Percentiles rank a stretch among this genome's conserved stretches.
Conservation (phyloP, 2,797 vertebrate genomes). For the Cyclopterus lumpus region DNA sequence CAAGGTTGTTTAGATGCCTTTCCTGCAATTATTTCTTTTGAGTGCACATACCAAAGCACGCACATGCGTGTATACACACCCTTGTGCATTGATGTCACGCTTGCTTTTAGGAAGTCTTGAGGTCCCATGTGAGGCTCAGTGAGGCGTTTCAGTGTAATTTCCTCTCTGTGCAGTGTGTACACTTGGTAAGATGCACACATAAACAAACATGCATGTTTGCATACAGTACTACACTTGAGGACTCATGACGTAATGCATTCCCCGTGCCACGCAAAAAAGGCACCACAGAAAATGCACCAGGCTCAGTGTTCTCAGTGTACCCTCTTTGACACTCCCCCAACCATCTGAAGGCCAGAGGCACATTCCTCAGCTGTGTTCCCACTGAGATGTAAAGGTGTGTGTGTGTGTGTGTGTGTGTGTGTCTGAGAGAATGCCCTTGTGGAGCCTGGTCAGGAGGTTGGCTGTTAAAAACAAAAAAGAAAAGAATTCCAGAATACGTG, state of each 20-base stretch:
- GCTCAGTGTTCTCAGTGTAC: not conserved
- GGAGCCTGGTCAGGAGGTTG: slow-evolving; percentile 9
- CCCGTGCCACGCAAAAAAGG: not conserved
- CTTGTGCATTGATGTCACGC: slow-evolving; percentile 10
- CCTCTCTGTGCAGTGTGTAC: slow-evolving; percentile 31
- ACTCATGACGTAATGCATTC: slow-evolving; percentile 46
- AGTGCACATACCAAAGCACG: not conserved
- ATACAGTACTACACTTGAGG: slow-evolving; percentile 5
- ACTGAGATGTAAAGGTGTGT: slow-evolving; percentile 36
- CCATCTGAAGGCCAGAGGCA: slow-evolving; percentile 55
- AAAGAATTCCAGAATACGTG: not conserved
- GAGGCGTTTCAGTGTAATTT: slow-evolving; percentile 51
- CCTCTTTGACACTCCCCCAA: slow-evolving; percentile 23
- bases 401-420: not conserved
- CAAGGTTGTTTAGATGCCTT: not conserved
- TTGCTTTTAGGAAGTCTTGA: slow-evolving; percentile 20
- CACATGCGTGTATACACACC: not conserved
- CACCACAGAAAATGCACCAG: slow-evolving; percentile 10
- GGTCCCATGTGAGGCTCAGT: slow-evolving; percentile 27
- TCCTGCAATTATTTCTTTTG: slow-evolving; percentile 1
- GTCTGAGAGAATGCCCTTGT: not conserved
- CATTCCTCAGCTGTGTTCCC: slow-evolving; percentile 64
- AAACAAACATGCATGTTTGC: slow-evolving; percentile 35
- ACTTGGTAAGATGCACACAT: slow-evolving; percentile 16
- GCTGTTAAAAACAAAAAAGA: not conserved